These are phyloP conservation scores for Eledone cirrhosa DNA, from an alignment of 2,888 invertebrate genomes.

Conservation along the genomic window DNA sequence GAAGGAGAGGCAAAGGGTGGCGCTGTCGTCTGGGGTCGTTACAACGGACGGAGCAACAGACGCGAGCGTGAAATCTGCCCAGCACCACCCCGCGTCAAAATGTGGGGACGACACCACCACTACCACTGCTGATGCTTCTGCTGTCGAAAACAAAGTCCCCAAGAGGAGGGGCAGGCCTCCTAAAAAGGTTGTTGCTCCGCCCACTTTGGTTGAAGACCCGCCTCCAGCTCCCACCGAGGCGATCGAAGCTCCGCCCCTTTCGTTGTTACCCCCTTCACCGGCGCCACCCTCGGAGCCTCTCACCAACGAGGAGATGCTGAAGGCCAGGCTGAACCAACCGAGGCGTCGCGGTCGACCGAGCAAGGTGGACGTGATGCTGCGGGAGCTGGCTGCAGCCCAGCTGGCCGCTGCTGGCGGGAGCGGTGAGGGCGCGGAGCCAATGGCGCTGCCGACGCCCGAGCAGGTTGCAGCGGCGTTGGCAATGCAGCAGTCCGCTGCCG, in stretches of 20 bases:
- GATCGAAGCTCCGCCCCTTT: too few species aligned
- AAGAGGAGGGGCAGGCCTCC: constrained; percentile 3
- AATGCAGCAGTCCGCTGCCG: too few species aligned
- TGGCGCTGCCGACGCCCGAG: too few species aligned
- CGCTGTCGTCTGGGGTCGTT: too few species aligned
- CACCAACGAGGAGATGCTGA: constrained; percentile 6
- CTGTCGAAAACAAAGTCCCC: not conserved
- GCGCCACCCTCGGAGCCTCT: not conserved
- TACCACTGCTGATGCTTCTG: not conserved
- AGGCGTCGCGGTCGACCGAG: constrained; percentile 21
- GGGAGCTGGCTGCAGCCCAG: constrained; percentile 7
- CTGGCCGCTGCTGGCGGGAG: not conserved
- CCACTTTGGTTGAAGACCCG: too few species aligned
- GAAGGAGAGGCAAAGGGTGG: not conserved
- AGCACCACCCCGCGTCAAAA: too few species aligned
- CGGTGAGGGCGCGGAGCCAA: too few species aligned
- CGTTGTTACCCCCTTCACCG: not conserved
- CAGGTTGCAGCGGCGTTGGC: too few species aligned
- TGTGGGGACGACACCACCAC: not conserved
- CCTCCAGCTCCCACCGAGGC: too few species aligned
- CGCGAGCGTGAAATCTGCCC: not conserved
- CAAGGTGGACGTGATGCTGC: constrained; percentile 16
- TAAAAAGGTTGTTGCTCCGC: not conserved
- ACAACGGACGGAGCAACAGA: too few species aligned
- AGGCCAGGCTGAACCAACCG: constrained; percentile 5